Percentiles rank a stretch among this genome's conserved stretches.
Evolutionary conservation across 2,888 invertebrate genomes (phyloP).

Genomic region (Macrosoma leucophasiata): DNA sequence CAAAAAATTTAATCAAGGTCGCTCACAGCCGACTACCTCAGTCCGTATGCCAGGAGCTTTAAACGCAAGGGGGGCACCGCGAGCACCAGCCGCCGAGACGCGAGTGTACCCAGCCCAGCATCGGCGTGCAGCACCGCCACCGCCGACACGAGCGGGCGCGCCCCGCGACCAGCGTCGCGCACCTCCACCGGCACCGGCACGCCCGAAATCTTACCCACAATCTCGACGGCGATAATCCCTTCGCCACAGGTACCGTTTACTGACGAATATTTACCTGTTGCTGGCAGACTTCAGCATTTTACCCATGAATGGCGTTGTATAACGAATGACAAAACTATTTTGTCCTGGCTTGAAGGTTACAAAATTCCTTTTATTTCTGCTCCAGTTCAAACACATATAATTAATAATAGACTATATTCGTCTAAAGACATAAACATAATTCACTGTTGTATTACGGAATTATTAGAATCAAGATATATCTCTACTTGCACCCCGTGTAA

Average conservation of each 20-base stretch:
- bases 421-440: too few species aligned
- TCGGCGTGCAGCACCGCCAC: too few species aligned
- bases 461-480: conserved; percentile 8
- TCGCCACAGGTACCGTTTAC: background rate
- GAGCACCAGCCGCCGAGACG: too few species aligned
- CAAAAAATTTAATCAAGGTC: conserved; percentile 3
- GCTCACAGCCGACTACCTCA: too few species aligned
- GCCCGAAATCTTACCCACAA: background rate
- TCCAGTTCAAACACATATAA: too few species aligned
- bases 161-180: background rate
- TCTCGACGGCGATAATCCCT: background rate
- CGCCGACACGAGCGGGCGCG: background rate
- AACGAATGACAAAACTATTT: conserved; percentile 5
- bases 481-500: conserved; percentile 3
- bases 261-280: conserved; percentile 1
- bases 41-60: too few species aligned
- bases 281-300: conserved; percentile 11
- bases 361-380: conserved; percentile 8
- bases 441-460: conserved; percentile 5
- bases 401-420: too few species aligned
- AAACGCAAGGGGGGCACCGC: too few species aligned
- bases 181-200: background rate
- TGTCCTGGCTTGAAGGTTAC: conserved; percentile 15
- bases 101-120: too few species aligned
- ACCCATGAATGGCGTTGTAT: conserved; percentile 5